Conservation (phyloP, 2,888 invertebrate genomes). For the Mythimna vitellina region DNA sequence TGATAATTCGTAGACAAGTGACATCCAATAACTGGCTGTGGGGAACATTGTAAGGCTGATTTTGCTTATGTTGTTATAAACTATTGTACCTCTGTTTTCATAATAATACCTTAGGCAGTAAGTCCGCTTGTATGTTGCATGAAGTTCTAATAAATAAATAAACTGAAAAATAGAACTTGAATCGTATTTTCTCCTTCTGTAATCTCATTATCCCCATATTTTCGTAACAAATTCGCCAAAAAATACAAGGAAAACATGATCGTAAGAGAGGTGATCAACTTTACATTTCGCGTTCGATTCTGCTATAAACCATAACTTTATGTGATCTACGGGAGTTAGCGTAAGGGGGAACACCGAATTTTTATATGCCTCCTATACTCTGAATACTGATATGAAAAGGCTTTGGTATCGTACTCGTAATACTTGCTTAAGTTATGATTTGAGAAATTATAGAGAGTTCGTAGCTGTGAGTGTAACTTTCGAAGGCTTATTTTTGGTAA, state of each 20-base stretch:
- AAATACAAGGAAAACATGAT: slow-evolving; percentile 56
- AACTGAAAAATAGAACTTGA: background rate
- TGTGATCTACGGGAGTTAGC: slow-evolving; percentile 80
- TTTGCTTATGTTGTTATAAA: too few species aligned
- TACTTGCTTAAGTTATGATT: slow-evolving; percentile 55
- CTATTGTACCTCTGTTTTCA: too few species aligned
- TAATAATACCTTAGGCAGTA: too few species aligned
- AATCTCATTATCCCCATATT: slow-evolving; percentile 33
- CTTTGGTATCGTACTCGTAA: slow-evolving; percentile 43
- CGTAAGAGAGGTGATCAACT: slow-evolving; percentile 66
- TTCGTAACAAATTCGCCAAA: slow-evolving; percentile 18
- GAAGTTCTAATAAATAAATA: too few species aligned
- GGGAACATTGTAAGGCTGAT: too few species aligned
- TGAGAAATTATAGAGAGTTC: slow-evolving; percentile 40
- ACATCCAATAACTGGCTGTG: too few species aligned
- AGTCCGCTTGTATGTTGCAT: too few species aligned
- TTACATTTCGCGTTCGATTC: slow-evolving; percentile 76
- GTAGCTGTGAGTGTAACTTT: slow-evolving; percentile 16
- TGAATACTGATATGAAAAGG: slow-evolving; percentile 74
- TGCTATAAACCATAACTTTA: slow-evolving; percentile 83
- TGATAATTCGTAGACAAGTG: too few species aligned
- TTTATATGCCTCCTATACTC: slow-evolving; percentile 73
- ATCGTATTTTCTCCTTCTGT: background rate
- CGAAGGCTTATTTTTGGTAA: slow-evolving; percentile 1
- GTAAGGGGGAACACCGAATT: slow-evolving; percentile 73